Conservation (phyloP, 2,888 invertebrate genomes). For the Sarcophaga carnaria region DNA sequence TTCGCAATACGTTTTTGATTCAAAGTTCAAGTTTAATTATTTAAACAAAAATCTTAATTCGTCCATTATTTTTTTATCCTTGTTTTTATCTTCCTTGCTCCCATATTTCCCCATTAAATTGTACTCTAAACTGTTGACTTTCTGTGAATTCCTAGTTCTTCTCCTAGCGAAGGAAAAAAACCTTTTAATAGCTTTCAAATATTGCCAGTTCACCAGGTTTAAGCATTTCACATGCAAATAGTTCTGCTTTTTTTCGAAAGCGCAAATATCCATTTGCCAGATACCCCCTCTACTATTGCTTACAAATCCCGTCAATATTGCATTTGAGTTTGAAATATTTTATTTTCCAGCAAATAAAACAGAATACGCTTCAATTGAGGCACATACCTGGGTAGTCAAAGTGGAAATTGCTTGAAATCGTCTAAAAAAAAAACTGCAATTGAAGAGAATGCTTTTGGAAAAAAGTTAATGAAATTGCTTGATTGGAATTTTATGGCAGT, state of each 20-base stretch:
- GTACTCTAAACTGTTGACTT: neutral
- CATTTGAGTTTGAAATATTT: neutral
- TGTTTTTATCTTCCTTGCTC: no score
- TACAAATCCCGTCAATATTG: conserved; percentile 9
- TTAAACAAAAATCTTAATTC: no score
- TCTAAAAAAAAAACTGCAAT: neutral
- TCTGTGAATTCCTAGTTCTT: neutral
- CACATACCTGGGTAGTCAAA: conserved; percentile 42
- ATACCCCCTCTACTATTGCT: no score
- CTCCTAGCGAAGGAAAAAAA: neutral
- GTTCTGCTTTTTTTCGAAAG: neutral
- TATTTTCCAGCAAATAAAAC: conserved; percentile 36
- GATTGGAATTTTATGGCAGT: conserved; percentile 68
- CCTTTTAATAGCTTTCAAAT: conserved; percentile 54
- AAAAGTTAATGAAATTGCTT: conserved; percentile 67
- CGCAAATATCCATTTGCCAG: conserved; percentile 20
- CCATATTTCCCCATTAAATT: no score
- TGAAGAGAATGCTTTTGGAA: conserved; percentile 26
- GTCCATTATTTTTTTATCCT: no score
- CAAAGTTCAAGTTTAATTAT: no score
- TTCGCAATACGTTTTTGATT: no score
- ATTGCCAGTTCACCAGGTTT: conserved; percentile 37
- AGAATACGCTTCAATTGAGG: conserved; percentile 64
- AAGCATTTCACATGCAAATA: conserved; percentile 61
- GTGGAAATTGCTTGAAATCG: neutral